A percentile compares a stretch with the other conserved stretches of the same genome.
phyloP scores from a whole-genome alignment of 2,888 invertebrate genomes.

The Dolomedes plantarius region DNA sequence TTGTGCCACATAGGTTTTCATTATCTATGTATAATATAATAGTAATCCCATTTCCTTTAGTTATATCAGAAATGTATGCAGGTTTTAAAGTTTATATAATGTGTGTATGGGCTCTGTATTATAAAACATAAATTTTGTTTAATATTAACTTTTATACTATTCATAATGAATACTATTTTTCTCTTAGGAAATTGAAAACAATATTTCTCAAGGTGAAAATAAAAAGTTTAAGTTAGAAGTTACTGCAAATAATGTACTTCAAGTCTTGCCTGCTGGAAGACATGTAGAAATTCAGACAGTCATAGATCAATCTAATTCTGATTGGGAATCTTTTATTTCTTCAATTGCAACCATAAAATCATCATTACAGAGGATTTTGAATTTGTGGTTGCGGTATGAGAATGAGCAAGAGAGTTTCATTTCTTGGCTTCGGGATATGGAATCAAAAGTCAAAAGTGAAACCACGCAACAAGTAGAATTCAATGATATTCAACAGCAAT shows the following conservation, averaged over 20 bases:
- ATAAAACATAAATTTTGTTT: no score
- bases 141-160: no score
- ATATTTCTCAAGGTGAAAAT: constrained; percentile 57
- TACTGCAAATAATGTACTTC: constrained; percentile 40
- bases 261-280: constrained; percentile 50
- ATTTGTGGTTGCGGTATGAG: constrained; percentile 65
- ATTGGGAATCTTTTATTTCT: constrained; percentile 58
- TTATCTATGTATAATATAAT: no score
- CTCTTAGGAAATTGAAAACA: constrained; percentile 66
- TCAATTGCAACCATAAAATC: constrained; percentile 42
- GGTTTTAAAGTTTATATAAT: no score
- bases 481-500: constrained; percentile 52
- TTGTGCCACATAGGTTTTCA: no score
- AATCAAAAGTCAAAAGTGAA: constrained; percentile 70
- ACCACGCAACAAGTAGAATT: constrained; percentile 68
- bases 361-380: constrained; percentile 40
- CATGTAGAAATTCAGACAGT: constrained; percentile 59
- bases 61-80: no score
- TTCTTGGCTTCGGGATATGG: constrained; percentile 66
- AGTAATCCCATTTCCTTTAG: no score
- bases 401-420: constrained; percentile 55
- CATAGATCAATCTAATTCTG: constrained; percentile 40
- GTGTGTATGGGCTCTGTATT: no score
- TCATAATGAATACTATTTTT: no score
- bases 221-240: constrained; percentile 66